A percentile compares a stretch with the other conserved stretches of the same genome.
These are phyloP conservation scores for Polypedilum pembai DNA, from an alignment of 1,140 invertebrate genomes.

Conservation along the genomic window DNA sequence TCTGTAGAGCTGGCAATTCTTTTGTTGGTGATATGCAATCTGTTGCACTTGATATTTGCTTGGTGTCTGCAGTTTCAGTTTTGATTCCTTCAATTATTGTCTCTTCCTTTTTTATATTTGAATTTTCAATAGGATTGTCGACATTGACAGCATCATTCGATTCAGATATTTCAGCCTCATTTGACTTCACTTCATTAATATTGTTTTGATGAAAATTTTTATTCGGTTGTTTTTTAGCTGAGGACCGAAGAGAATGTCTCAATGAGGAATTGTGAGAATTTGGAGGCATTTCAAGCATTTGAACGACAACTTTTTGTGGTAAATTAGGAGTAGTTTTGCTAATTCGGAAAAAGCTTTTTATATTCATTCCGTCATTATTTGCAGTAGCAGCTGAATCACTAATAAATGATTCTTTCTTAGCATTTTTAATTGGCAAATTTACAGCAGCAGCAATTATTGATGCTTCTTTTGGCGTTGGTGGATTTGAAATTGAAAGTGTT, in stretches of 20 bases:
- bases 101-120: not conserved
- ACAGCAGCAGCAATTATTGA: too few relatives aligned
- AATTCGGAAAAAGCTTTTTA: slow-evolving; percentile 3
- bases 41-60: not conserved
- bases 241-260: not conserved
- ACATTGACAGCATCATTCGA: too few relatives aligned
- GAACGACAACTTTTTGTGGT: slow-evolving; percentile 16
- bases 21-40: not conserved
- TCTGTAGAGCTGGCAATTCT: not conserved
- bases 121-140: too few relatives aligned
- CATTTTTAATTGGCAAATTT: not conserved
- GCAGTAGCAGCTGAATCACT: not conserved
- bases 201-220: too few relatives aligned
- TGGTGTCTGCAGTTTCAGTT: not conserved
- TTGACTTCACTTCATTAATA: too few relatives aligned
- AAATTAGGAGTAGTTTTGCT: not conserved
- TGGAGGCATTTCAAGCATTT: not conserved
- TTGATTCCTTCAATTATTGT: not conserved
- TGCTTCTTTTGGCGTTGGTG: not conserved
- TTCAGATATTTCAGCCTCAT: too few relatives aligned
- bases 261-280: not conserved
- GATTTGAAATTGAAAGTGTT: not conserved
- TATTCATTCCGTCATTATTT: slow-evolving; percentile 15
- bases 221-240: not conserved
- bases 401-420: not conserved